phyloP scores from a whole-genome alignment of 35 echinoderm and acorn worm genomes.

The Heliocidaris tuberculata region DNA sequence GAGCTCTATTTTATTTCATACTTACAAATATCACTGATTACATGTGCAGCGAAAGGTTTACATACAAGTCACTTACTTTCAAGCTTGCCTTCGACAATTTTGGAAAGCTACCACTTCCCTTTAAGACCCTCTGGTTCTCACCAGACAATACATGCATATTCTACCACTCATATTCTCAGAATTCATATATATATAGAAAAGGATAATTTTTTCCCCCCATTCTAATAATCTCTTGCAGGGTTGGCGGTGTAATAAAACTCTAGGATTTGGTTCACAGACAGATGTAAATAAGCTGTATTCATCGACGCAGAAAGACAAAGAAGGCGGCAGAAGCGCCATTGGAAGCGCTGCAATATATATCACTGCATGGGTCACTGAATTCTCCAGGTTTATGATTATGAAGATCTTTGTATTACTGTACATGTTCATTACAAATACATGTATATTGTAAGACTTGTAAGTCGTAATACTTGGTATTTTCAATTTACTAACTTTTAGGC shows the following conservation, averaged over 20 bases:
- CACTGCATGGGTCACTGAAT: not conserved
- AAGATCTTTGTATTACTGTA: too few relatives aligned
- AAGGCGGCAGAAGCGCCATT: not conserved
- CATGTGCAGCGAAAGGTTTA: too few relatives aligned
- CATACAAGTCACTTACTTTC: too few relatives aligned
- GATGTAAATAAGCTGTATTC: not conserved
- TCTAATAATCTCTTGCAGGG: not conserved
- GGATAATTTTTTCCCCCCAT: not conserved
- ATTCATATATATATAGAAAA: not conserved
- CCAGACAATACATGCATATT: not conserved
- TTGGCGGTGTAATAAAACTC: not conserved
- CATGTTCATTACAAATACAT: too few relatives aligned
- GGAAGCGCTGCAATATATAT: not conserved
- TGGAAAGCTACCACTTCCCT: too few relatives aligned
- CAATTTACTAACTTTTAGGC: too few relatives aligned
- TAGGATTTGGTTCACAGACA: not conserved
- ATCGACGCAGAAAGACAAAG: not conserved
- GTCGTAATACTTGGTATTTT: too few relatives aligned
- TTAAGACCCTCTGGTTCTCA: not conserved
- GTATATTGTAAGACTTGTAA: too few relatives aligned
- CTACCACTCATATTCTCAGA: not conserved
- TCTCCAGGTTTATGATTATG: not conserved
- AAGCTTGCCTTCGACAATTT: too few relatives aligned
- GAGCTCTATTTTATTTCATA: too few relatives aligned
- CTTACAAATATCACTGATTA: too few relatives aligned